Evolutionary conservation across 2,888 invertebrate genomes (phyloP), one percentile per base, ranked within the genome.

Genomic region (Agonopterix alstromeriana): DNA sequence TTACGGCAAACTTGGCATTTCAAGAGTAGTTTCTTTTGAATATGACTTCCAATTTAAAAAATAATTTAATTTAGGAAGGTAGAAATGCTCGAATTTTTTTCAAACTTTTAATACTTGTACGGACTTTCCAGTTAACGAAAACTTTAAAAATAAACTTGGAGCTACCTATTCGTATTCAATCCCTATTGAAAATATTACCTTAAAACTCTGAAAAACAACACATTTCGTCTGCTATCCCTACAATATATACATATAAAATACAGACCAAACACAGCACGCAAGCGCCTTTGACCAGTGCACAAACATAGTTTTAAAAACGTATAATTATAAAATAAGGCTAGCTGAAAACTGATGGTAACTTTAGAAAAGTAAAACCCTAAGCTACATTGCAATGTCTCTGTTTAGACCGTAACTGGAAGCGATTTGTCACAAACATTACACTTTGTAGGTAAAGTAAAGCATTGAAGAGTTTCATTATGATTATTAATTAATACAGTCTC

Each of bases 341-440:
- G 84, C 85, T 74, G 82, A 82, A 80, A 85, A 83, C 83, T 84
- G 78, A 77, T 86, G 87, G 87, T 87, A 87, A 87, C 87, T 86
- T 81, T 81, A 83, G 82, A 80, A 81, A 78, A 77, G 73, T 74
- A 63, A 77, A 77, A 71, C 54, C 62, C 71, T 83, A 77, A 67
- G 65, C 73, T 82, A 82, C 58, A 69, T 67, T 74, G 77, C 80
- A 77, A 82, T 77, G 82, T 84, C 79, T 83, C 80, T 82, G 79
- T 65, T 71, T 69, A 81, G 75, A 77, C 77, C 70, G 67, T 68
- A 55, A 63, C 48, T 67, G 69, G 70, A 73, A 73, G 68, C 67
- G 58, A 60, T 60, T 61, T 42, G 60, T 55, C 50, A 54, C 53
- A 52, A 48, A 35, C 27, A 27, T 27, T 35, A 46, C 10, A 40